Base-by-base conservation (phyloP, 2,113 vertebrate genomes). In the Onychorhynchus coronatus region DNA sequence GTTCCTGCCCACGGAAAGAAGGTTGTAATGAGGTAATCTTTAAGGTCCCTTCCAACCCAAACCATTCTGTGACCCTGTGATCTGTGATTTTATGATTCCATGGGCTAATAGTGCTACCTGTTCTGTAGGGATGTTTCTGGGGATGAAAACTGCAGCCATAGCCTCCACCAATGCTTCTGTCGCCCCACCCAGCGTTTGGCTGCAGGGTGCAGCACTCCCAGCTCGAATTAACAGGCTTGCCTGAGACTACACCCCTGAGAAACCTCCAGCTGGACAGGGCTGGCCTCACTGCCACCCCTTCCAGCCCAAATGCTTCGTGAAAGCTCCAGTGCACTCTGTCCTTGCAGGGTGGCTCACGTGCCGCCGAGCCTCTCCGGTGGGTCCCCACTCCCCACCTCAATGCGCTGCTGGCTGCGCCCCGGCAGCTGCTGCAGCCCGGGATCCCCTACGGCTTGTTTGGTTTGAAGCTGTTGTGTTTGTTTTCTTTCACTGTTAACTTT, bases 381-480 rank as follows among this genome's bases (percentile, higher is more conserved):
- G 63, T 37, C 23, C 41, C 72, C 2, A 9, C 47, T n/a, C 33
- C 63, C 35, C 2, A 0, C 24, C 22, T 0, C 3, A 2, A 14
- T 4, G 13, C 12, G 2, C 35, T 16, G 31, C 68, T 59, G 61
- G 18, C 14, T 22, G 71, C 88, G 35, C 68, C 78, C 67, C 22
- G 1, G 82, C 72, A 93, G 84, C 93, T 88, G 91, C 93, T 42
- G 61, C 80, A 84, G 65, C 67, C 56, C 4, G 0, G 5, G 70
- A 47, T 52, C 83, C 90, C 93, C 84, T 12, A 37, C 1, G 5
- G 52, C 94, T 84, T 46, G 31, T 31, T 79, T 41, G 86, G 61
- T 86, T 93, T 76, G 81, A 89, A 81, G 79, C 76, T 12, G 81
- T 14, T 82, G 50, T 68, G 78, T 82, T 96, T 94, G 92, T 91